Evolutionary conservation across 2,113 vertebrate species (phyloP).

Genomic region (Salminus brasiliensis): DNA sequence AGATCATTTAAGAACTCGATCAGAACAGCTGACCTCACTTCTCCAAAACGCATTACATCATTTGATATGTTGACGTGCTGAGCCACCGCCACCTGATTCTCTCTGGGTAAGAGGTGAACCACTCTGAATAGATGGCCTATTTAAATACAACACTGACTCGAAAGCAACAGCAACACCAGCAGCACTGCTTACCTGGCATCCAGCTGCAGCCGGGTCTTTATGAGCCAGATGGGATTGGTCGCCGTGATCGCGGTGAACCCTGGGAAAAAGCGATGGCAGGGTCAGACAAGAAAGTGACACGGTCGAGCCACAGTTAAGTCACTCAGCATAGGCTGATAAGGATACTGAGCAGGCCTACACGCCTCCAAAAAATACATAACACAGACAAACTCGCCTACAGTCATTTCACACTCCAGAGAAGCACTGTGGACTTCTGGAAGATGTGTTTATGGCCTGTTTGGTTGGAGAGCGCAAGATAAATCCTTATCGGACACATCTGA

Average conservation of each 20-base stretch:
- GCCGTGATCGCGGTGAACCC: slow-evolving; percentile 97
- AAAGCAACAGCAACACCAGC: neutral
- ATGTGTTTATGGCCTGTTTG: slow-evolving; percentile 36
- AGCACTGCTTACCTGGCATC: slow-evolving; percentile 87
- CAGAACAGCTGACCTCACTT: too few relatives aligned
- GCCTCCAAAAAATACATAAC: neutral
- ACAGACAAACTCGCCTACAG: slow-evolving; percentile 46
- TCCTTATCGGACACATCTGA: neutral
- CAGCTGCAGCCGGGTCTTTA: slow-evolving; percentile 96
- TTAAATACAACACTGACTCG: neutral
- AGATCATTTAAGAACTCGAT: too few relatives aligned
- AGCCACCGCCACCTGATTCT: neutral
- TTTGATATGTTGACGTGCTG: too few relatives aligned
- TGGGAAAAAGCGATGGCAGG: slow-evolving; percentile 78
- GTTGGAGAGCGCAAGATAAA: neutral
- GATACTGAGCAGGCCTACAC: slow-evolving; percentile 29
- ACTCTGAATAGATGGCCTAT: neutral
- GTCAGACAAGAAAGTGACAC: slow-evolving; percentile 63
- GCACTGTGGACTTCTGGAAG: slow-evolving; percentile 49
- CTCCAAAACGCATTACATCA: too few relatives aligned
- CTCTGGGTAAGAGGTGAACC: slow-evolving; percentile 1
- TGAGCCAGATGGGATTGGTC: slow-evolving; percentile 98
- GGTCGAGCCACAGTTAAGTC: slow-evolving; percentile 42
- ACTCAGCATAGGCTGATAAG: slow-evolving; percentile 45
- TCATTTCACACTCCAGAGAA: slow-evolving; percentile 12